A percentile compares a stretch with the other conserved stretches of the same genome.
These are phyloP conservation scores for Aphyosemion australe DNA, from an alignment of 2,113 vertebrate genomes.

Conservation along the genomic window DNA sequence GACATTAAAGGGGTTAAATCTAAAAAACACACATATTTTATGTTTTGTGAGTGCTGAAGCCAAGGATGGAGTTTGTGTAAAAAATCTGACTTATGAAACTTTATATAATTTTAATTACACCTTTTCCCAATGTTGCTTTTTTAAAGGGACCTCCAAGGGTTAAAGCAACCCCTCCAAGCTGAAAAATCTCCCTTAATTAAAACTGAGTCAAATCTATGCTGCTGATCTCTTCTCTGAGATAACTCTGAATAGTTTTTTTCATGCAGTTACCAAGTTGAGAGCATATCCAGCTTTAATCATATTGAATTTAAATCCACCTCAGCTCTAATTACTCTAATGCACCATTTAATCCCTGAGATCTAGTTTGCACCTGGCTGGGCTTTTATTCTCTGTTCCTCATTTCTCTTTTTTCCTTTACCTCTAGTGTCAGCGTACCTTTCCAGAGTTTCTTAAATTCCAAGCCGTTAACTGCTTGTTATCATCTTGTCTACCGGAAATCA, in stretches of 20 bases:
- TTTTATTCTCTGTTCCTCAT: conserved; percentile 7
- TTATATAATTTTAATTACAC: no score
- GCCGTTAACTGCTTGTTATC: conserved; percentile 66
- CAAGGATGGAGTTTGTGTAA: no score
- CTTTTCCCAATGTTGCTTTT: no score
- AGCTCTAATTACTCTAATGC: conserved; percentile 62
- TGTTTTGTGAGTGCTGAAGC: no score
- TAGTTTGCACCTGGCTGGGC: conserved; percentile 43
- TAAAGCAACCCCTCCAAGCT: conserved; percentile 1
- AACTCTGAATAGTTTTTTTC: conserved; percentile 8
- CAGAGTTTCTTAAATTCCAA: conserved; percentile 50
- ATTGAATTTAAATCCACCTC: conserved; percentile 52
- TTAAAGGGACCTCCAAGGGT: no score
- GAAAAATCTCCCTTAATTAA: conserved; percentile 47
- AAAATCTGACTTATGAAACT: no score
- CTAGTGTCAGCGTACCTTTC: conserved; percentile 47
- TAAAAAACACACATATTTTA: no score
- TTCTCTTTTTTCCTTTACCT: conserved; percentile 27
- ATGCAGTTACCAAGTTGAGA: conserved; percentile 21
- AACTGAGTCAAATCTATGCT: conserved; percentile 30
- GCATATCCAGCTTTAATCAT: conserved; percentile 46
- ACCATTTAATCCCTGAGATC: conserved; percentile 47
- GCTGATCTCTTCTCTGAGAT: conserved; percentile 11
- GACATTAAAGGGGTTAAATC: no score
- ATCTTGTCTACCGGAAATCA: conserved; percentile 74